These are phyloP conservation scores for Stenodema calcarata DNA, from an alignment of 2,888 invertebrate species.

Conservation along the genomic window DNA sequence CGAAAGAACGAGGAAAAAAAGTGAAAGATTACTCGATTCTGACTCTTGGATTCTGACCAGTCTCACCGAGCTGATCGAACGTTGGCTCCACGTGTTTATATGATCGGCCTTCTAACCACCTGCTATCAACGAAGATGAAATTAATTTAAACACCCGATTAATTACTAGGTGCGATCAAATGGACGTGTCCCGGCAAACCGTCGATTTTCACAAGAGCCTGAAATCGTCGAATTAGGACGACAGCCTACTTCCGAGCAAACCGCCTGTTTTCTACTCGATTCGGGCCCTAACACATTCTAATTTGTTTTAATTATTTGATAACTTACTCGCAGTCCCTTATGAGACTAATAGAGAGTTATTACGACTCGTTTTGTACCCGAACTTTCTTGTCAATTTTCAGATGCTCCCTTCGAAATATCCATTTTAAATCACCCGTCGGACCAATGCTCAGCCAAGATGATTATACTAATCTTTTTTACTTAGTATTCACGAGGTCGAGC, in stretches of 20 bases:
- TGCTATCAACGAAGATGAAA: background rate
- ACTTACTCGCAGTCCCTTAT: background rate
- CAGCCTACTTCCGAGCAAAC: background rate
- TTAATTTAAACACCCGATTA: background rate
- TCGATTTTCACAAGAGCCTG: background rate
- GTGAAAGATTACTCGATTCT: too few relatives aligned
- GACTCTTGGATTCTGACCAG: too few relatives aligned
- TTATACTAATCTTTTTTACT: background rate
- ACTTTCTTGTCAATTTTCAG: background rate
- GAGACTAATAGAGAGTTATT: background rate
- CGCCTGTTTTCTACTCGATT: background rate
- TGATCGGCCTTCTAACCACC: background rate
- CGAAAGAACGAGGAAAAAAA: too few relatives aligned
- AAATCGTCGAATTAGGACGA: background rate
- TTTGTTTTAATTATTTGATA: background rate
- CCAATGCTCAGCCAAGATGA: background rate
- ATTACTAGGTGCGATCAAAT: background rate
- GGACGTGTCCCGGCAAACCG: background rate
- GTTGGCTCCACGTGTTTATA: background rate
- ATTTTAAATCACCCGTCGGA: background rate
- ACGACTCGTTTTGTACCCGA: background rate
- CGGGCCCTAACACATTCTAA: background rate
- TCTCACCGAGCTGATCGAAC: too few relatives aligned
- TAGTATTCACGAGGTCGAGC: background rate
- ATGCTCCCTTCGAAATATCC: background rate